These are phyloP conservation scores for Bolinopsis microptera DNA, from an alignment of 37 sponge, comb jelly and placozoan genomes.

Conservation along the genomic window DNA sequence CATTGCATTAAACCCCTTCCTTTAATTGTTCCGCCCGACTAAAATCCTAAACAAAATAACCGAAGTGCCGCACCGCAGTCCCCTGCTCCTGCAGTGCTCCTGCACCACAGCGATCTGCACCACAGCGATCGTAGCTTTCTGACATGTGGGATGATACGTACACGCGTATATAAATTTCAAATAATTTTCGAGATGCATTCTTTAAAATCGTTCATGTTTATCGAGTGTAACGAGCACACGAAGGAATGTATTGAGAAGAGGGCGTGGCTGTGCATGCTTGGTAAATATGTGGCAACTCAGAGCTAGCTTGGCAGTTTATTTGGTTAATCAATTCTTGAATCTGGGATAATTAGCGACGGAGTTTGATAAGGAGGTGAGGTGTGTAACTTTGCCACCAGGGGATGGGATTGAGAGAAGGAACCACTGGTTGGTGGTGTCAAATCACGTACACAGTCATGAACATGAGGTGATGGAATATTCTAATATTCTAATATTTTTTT, in stretches of 20 bases:
- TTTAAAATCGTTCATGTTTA: slow-evolving; percentile 52
- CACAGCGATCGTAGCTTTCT: too few relatives aligned
- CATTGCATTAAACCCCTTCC: too few relatives aligned
- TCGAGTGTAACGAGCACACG: not conserved
- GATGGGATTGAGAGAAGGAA: too few relatives aligned
- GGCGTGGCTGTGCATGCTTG: slow-evolving; percentile 57
- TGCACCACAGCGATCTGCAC: too few relatives aligned
- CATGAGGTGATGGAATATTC: not conserved
- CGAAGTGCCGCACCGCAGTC: too few relatives aligned
- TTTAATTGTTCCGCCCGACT: too few relatives aligned
- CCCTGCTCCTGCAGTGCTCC: too few relatives aligned
- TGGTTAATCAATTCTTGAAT: not conserved
- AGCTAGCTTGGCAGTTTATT: not conserved
- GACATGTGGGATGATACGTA: not conserved
- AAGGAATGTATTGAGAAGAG: not conserved
- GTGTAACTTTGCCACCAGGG: not conserved
- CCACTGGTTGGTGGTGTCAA: not conserved
- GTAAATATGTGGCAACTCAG: not conserved
- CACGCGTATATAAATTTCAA: not conserved
- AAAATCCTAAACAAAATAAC: too few relatives aligned
- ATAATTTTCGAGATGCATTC: slow-evolving; percentile 24
- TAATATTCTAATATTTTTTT: too few relatives aligned
- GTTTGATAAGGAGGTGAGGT: not conserved
- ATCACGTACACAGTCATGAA: not conserved
- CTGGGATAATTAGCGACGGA: not conserved